Conservation (phyloP, 2,797 vertebrate genomes). For the Choloepus didactylus region DNA sequence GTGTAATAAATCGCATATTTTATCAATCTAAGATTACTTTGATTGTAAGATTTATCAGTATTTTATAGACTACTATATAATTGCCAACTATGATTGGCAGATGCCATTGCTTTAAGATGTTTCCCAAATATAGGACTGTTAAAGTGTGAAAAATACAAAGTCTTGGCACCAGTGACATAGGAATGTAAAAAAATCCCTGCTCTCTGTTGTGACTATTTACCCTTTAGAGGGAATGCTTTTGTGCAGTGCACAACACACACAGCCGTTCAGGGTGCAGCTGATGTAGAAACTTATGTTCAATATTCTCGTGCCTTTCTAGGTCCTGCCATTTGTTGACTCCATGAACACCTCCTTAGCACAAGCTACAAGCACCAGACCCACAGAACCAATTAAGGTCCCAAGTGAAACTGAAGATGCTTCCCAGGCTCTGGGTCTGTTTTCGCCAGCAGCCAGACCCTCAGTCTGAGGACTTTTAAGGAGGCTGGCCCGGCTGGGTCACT, state of each 20-base stretch:
- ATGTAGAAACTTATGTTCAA: background rate
- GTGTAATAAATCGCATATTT: too few relatives aligned
- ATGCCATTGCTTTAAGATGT: background rate
- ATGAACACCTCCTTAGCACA: background rate
- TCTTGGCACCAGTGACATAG: background rate
- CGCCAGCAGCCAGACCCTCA: background rate
- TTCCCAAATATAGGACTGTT: background rate
- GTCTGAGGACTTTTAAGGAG: background rate
- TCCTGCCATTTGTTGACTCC: too few relatives aligned
- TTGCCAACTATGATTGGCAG: background rate
- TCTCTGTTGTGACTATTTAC: too few relatives aligned
- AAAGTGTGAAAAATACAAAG: background rate
- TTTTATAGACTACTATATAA: background rate
- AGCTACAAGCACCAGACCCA: too few relatives aligned
- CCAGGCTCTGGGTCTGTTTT: background rate
- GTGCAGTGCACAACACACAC: accelerated
- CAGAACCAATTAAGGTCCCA: background rate
- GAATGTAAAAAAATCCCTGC: accelerated
- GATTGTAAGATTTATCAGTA: background rate
- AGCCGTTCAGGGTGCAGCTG: too few relatives aligned
- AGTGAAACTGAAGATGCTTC: background rate
- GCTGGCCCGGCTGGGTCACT: background rate
- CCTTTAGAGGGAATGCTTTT: background rate
- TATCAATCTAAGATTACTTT: background rate
- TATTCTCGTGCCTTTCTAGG: background rate